These are phyloP conservation scores for Perdita meconis DNA, from an alignment of 2,888 invertebrate genomes.

Conservation along the genomic window DNA sequence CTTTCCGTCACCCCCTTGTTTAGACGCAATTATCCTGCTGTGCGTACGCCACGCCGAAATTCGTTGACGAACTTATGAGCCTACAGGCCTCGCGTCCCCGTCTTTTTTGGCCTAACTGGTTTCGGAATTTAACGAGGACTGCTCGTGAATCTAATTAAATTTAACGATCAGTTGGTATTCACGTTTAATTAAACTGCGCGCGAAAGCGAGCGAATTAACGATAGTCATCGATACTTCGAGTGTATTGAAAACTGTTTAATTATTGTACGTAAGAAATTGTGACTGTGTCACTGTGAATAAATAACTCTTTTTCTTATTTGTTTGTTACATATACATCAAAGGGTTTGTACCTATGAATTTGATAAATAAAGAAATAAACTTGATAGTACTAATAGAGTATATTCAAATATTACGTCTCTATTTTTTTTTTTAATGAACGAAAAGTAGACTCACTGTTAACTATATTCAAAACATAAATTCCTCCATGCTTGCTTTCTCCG, in stretches of 20 bases:
- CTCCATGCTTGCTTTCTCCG: background rate
- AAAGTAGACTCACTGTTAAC: slow-evolving; percentile 30
- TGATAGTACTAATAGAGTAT: too few species aligned
- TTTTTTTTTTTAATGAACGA: too few species aligned
- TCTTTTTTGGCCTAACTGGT: background rate
- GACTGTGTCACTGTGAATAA: background rate
- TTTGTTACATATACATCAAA: too few species aligned
- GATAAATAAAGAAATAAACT: too few species aligned
- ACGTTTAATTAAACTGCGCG: slow-evolving; percentile 25
- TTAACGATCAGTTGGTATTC: slow-evolving; percentile 21
- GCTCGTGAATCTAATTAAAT: slow-evolving; percentile 28
- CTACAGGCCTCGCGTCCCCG: slow-evolving; percentile 13
- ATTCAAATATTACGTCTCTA: too few species aligned
- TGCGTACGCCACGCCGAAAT: slow-evolving; percentile 32
- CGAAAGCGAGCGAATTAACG: slow-evolving; percentile 19
- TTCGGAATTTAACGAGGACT: slow-evolving; percentile 13
- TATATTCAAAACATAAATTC: background rate
- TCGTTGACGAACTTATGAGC: slow-evolving; percentile 46
- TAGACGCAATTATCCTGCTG: slow-evolving; percentile 62
- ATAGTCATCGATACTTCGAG: background rate
- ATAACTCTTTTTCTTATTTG: too few species aligned
- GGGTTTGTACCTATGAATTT: too few species aligned
- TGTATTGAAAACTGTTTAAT: background rate
- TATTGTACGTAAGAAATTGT: slow-evolving; percentile 1
- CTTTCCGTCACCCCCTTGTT: slow-evolving; percentile 72